phyloP scores from a whole-genome alignment of 2,113 vertebrate genomes.

The Anseranas semipalmata region DNA sequence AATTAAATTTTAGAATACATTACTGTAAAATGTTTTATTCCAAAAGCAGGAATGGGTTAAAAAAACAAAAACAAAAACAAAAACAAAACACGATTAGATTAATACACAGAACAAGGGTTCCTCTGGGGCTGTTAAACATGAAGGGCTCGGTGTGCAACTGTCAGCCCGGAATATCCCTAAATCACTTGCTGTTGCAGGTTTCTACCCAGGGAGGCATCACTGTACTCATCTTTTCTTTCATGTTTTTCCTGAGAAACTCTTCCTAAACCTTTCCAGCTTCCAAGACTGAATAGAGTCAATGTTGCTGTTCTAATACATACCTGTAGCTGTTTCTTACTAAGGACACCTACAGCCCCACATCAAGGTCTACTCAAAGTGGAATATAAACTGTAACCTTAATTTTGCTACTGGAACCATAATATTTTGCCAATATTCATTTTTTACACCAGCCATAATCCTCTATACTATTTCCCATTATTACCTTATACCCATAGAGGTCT shows the following conservation, averaged over 20 bases:
- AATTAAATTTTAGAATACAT: neutral
- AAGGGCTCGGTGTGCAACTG: neutral
- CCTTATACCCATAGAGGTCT: neutral
- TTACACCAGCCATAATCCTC: neutral
- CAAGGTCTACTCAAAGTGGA: neutral
- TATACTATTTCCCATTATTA: neutral
- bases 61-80: neutral
- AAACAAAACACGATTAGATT: neutral
- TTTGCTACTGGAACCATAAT: neutral
- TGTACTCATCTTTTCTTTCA: neutral
- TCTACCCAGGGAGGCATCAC: neutral
- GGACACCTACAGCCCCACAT: neutral
- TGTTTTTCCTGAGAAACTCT: neutral
- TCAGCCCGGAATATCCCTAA: neutral
- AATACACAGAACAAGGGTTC: neutral
- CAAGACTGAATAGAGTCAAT: neutral
- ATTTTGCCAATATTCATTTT: neutral
- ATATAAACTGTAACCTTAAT: neutral
- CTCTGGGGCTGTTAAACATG: neutral
- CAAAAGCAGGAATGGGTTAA: neutral
- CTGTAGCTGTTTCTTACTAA: neutral
- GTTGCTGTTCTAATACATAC: neutral
- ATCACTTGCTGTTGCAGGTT: neutral
- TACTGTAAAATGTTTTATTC: neutral
- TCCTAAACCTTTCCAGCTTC: neutral